Percentiles rank a stretch among this genome's conserved stretches.
phyloP scores from a whole-genome alignment of 2,797 vertebrate species.

The Chrosomus eos region DNA sequence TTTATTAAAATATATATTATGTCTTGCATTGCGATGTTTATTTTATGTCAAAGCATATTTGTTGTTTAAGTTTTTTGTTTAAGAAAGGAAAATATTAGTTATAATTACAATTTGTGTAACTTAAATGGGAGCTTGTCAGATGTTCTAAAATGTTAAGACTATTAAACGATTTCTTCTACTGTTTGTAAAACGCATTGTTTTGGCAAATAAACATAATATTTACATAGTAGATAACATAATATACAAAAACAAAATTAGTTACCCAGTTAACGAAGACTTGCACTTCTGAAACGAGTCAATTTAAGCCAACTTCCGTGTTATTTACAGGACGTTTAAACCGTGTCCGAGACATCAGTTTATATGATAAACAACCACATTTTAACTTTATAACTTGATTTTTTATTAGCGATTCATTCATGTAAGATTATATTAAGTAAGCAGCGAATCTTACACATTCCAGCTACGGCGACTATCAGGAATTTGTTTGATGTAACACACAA shows the following conservation, averaged over 20 bases:
- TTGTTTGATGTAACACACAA: not conserved
- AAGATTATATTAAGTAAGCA: not conserved
- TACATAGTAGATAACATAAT: not conserved
- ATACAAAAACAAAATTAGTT: not conserved
- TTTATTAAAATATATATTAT: not conserved
- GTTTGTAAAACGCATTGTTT: not conserved
- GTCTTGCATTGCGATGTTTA: not conserved
- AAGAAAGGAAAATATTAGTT: not conserved
- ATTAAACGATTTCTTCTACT: not conserved
- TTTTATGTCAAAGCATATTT: not conserved
- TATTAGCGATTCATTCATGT: not conserved
- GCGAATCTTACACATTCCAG: not conserved
- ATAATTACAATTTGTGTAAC: not conserved
- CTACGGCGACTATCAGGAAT: not conserved
- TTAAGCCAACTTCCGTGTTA: conserved; percentile 8
- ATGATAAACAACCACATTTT: not conserved
- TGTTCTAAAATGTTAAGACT: not conserved
- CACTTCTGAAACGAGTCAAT: not conserved
- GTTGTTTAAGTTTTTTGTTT: not conserved
- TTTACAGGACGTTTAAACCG: not conserved
- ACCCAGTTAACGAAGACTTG: not conserved
- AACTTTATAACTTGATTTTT: not conserved
- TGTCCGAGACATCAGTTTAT: not conserved
- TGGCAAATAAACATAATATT: not conserved
- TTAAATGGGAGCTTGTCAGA: not conserved